Percentiles rank a stretch among this genome's conserved stretches.
Conservation (phyloP, 92 coral and sea anemone species). For the Epizoanthus rinbou region DNA sequence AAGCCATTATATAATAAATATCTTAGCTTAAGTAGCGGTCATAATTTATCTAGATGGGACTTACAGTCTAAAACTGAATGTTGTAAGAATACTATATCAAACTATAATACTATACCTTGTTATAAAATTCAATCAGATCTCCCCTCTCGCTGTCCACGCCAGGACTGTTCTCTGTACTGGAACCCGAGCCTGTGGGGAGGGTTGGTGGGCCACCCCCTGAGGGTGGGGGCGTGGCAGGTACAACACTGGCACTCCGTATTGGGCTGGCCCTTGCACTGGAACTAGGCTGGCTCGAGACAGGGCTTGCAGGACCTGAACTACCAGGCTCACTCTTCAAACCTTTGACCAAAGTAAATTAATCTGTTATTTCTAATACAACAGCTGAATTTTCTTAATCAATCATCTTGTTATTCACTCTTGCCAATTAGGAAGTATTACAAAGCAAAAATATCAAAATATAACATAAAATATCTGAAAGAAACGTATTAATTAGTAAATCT, state of each 20-base stretch:
- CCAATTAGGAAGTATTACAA: no score
- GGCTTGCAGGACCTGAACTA: conserved; percentile 88
- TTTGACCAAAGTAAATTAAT: neutral
- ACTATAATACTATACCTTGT: conserved; percentile 61
- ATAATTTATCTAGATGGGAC: no score
- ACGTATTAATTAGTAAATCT: no score
- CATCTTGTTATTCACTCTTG: neutral
- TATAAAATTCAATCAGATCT: conserved; percentile 94
- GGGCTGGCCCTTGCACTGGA: conserved; percentile 89
- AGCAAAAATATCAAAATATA: no score
- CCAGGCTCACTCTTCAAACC: conserved; percentile 76
- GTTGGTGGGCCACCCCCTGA: conserved; percentile 44
- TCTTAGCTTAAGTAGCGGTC: no score
- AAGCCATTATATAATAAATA: no score
- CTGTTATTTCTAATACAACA: neutral
- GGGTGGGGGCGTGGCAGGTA: conserved; percentile 90
- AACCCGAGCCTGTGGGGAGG: conserved; percentile 53
- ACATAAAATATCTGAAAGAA: no score
- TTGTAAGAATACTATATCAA: neutral
- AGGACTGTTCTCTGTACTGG: conserved; percentile 86
- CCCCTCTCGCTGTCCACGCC: conserved; percentile 86
- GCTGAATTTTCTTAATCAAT: neutral
- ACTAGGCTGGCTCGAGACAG: conserved; percentile 57
- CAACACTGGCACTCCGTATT: conserved; percentile 74
- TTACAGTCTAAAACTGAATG: neutral